Conservation (phyloP, 2,797 vertebrate species). For the Gymnothorax javanicus region DNA sequence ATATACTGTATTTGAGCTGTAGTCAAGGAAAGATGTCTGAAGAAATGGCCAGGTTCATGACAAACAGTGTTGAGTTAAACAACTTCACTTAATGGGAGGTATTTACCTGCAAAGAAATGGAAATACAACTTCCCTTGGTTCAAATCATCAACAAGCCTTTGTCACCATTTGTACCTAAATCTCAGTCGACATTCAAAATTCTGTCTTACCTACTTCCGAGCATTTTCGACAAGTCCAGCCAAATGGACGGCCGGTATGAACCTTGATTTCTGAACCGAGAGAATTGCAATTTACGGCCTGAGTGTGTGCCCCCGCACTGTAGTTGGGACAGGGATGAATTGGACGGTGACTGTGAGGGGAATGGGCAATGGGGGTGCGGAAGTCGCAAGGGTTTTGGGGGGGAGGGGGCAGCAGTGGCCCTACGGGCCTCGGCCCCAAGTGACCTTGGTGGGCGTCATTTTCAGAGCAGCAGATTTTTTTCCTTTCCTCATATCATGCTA, state of each 20-base stretch:
- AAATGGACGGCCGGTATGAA: slow-evolving; percentile 31
- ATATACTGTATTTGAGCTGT: background rate
- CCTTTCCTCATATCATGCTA: slow-evolving; percentile 42
- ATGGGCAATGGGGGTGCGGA: background rate
- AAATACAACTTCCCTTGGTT: background rate
- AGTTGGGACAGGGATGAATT: background rate
- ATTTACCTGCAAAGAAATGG: background rate
- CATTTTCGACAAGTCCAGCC: background rate
- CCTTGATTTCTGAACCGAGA: background rate
- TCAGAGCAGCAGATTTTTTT: slow-evolving; percentile 33
- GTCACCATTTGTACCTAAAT: background rate
- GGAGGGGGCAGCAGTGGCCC: too few relatives aligned
- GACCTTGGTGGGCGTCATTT: slow-evolving; percentile 28
- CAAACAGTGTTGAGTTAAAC: background rate
- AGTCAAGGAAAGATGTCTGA: background rate
- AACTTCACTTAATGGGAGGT: background rate
- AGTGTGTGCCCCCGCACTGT: background rate
- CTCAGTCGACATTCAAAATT: background rate
- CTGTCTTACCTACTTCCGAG: background rate
- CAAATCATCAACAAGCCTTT: background rate
- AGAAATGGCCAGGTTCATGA: background rate
- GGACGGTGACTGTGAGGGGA: slow-evolving; percentile 3
- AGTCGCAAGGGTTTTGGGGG: slow-evolving; percentile 17
- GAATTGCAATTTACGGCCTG: background rate
- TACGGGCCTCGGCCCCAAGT: background rate